phyloP scores from a whole-genome alignment of 2,797 vertebrate genomes.

The Cryptoprocta ferox region DNA sequence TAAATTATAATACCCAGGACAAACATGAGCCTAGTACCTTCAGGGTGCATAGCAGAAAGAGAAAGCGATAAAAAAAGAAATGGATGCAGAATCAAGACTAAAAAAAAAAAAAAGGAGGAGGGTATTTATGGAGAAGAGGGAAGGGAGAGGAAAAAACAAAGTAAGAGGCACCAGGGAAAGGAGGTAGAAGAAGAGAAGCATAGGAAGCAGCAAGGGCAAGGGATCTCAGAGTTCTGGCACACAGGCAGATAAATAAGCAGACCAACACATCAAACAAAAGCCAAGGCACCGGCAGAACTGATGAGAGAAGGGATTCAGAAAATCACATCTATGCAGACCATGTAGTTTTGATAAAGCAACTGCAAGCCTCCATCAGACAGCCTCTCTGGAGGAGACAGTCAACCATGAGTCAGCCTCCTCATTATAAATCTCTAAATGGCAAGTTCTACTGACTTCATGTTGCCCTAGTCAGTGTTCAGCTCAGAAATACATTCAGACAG shows the following conservation, averaged over 20 bases:
- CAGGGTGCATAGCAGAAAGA: neutral
- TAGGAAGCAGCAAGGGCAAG: neutral
- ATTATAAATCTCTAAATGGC: conserved; percentile 19
- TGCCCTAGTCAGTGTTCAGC: neutral
- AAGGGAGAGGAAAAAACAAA: neutral
- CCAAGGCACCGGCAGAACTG: neutral
- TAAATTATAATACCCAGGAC: neutral
- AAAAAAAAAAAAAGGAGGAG: neutral
- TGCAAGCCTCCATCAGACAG: neutral
- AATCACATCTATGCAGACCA: neutral
- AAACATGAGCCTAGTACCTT: neutral
- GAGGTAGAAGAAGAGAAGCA: neutral
- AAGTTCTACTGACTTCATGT: neutral
- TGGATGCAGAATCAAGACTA: neutral
- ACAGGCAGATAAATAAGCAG: neutral
- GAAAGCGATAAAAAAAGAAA: neutral
- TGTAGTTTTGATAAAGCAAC: neutral
- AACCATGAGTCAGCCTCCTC: conserved; percentile 11
- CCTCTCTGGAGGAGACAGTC: neutral
- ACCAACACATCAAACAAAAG: neutral
- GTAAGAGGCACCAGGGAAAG: neutral
- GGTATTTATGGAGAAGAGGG: neutral
- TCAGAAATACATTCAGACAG: neutral
- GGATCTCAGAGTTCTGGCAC: neutral
- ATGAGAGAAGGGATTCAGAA: neutral